Conservation (phyloP, 2,113 vertebrate species). For the Urocynchramus pylzowi region DNA sequence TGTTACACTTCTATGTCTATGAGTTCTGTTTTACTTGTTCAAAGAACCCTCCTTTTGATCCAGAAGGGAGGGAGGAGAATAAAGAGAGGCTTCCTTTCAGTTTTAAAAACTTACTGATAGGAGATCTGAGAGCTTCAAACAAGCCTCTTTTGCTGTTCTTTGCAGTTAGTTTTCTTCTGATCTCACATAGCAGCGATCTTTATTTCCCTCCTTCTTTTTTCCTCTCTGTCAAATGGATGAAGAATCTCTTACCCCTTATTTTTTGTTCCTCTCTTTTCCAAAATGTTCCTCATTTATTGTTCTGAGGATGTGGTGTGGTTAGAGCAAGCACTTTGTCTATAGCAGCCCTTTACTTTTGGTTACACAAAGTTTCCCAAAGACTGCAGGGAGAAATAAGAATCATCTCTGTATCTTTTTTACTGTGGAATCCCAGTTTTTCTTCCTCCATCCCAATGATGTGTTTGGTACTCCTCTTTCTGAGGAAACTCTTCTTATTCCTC, state of each 20-base stretch:
- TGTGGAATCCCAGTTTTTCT: background rate
- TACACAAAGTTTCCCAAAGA: background rate
- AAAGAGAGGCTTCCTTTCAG: background rate
- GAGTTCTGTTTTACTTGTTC: background rate
- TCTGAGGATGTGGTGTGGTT: background rate
- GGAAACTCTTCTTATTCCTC: background rate
- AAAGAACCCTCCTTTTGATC: background rate
- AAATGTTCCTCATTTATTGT: background rate
- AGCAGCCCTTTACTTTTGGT: background rate
- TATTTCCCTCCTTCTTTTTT: background rate
- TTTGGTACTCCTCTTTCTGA: background rate
- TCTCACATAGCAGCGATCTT: background rate
- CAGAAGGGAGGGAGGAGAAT: background rate
- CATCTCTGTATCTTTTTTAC: background rate
- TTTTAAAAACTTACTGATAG: background rate
- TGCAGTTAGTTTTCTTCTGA: background rate
- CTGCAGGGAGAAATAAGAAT: background rate
- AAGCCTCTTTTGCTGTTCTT: background rate
- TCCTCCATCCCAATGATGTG: background rate
- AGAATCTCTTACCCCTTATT: background rate
- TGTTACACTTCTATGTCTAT: background rate
- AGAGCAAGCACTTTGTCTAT: background rate
- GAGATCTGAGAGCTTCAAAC: conserved; percentile 1
- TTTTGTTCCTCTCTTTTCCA: background rate
- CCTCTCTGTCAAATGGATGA: background rate